Conservation (phyloP, 2,888 invertebrate genomes). For the Gymnocheta viridis region DNA sequence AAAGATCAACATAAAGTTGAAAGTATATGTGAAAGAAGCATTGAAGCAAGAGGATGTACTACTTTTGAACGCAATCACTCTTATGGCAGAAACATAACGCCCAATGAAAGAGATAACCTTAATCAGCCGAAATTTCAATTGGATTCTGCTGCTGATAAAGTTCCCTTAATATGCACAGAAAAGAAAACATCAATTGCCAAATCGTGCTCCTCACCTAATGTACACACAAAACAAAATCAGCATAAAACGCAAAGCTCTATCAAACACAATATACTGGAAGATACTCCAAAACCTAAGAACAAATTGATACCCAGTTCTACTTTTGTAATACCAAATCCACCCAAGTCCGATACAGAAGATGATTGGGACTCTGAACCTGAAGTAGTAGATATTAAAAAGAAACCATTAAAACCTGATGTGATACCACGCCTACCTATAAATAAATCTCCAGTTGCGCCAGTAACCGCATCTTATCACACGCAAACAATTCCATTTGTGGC, state of each 20-base stretch:
- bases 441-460: background rate
- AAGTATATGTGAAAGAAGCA: constrained; percentile 11
- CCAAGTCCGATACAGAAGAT: constrained; percentile 68
- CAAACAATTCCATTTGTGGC: constrained; percentile 13
- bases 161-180: background rate
- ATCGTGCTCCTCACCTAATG: background rate
- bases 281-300: background rate
- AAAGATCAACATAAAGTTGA: background rate
- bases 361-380: constrained; percentile 72
- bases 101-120: background rate
- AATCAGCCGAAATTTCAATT: background rate
- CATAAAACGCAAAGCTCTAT: background rate
- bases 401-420: background rate
- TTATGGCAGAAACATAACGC: background rate
- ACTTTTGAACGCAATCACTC: background rate
- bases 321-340: constrained; percentile 11
- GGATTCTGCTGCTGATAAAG: background rate
- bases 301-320: background rate
- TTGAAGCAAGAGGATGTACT: background rate
- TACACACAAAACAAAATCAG: background rate
- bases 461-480: background rate
- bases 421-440: background rate
- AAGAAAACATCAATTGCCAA: background rate
- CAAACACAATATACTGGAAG: background rate
- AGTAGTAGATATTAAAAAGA: background rate